phyloP scores from a whole-genome alignment of 53 echinoderm and acorn worm genomes.

The Luidia sarsii region DNA sequence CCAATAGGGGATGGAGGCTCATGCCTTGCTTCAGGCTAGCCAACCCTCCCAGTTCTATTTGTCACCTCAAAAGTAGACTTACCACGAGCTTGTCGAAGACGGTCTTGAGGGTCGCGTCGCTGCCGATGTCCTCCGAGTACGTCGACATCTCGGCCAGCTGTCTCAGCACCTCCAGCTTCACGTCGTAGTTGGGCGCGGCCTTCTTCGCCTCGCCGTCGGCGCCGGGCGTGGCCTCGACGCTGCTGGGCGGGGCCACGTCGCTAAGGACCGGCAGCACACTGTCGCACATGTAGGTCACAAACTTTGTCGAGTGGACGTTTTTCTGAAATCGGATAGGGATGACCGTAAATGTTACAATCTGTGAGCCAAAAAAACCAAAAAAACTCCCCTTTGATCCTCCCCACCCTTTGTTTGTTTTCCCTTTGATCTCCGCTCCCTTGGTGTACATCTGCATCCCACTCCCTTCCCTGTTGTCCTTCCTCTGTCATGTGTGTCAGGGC shows the following conservation, averaged over 20 bases:
- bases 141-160: slow-evolving; percentile 79
- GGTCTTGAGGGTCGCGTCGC: slow-evolving; percentile 35
- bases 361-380: neutral
- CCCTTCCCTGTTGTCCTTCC: too few relatives aligned
- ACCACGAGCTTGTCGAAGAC: slow-evolving; percentile 79
- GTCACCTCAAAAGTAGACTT: slow-evolving; percentile 13
- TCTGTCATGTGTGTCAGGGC: too few relatives aligned
- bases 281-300: slow-evolving; percentile 84
- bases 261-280: slow-evolving; percentile 80
- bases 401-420: too few relatives aligned
- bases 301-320: slow-evolving; percentile 88
- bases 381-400: too few relatives aligned
- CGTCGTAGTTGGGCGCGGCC: slow-evolving; percentile 50
- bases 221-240: slow-evolving; percentile 18
- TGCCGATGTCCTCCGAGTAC: slow-evolving; percentile 55
- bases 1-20: too few relatives aligned
- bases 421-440: too few relatives aligned
- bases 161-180: slow-evolving; percentile 80
- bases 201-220: slow-evolving; percentile 48
- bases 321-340: slow-evolving; percentile 55
- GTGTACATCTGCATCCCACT: too few relatives aligned
- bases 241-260: slow-evolving; percentile 50
- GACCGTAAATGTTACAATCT: neutral
- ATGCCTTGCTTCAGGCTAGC: too few relatives aligned
- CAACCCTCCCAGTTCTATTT: too few relatives aligned